Conservation (phyloP, 2,113 vertebrate species). For the Alectura lathami region DNA sequence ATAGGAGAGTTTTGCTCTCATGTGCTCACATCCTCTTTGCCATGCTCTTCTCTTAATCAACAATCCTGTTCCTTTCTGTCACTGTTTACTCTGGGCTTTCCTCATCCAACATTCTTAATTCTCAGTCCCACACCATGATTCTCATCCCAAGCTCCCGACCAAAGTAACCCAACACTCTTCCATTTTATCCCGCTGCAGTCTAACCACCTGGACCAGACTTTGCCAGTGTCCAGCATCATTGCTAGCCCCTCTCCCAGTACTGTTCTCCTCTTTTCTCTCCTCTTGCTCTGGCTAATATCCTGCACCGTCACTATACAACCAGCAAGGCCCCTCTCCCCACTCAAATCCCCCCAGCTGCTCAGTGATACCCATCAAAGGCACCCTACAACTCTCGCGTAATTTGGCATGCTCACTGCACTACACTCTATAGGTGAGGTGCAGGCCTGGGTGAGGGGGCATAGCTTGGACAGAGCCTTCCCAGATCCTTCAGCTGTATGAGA, state of each 20-base stretch:
- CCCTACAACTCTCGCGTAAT: accelerated
- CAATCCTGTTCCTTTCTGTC: not conserved
- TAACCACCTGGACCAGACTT: not conserved
- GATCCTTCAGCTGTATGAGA: not conserved
- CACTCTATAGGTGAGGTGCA: not conserved
- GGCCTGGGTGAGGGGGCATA: not conserved
- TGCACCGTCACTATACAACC: not conserved
- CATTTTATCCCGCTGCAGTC: not conserved
- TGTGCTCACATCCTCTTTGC: not conserved
- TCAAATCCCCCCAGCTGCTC: accelerated
- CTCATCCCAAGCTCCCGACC: not conserved
- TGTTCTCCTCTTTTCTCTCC: not conserved
- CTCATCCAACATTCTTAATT: not conserved
- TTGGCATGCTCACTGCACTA: not conserved
- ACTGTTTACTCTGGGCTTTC: not conserved
- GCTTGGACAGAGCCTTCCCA: not conserved
- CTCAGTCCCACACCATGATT: not conserved
- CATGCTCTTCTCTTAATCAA: not conserved
- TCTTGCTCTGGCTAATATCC: not conserved
- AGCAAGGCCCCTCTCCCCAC: not conserved
- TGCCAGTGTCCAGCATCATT: not conserved
- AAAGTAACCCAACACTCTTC: not conserved
- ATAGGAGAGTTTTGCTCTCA: not conserved
- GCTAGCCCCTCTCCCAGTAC: not conserved
- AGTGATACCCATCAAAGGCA: not conserved